Evolutionary conservation across 2,113 vertebrate species (phyloP).

Genomic region (Anolis carolinensis): DNA sequence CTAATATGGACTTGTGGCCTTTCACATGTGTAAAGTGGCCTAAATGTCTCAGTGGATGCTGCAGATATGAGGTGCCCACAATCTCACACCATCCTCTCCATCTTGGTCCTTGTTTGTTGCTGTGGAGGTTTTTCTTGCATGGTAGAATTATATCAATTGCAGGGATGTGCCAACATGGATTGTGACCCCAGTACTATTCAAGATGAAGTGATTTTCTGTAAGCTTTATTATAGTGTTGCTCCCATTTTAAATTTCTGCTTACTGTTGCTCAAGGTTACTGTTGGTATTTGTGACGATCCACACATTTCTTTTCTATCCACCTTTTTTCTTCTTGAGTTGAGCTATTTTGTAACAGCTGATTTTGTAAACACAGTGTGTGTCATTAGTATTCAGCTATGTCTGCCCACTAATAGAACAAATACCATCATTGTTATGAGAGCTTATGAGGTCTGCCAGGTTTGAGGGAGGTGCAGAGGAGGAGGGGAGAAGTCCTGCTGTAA

Average conservation of each 20-base stretch:
- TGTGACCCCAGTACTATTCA: neutral
- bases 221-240: rapidly evolving
- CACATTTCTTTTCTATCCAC: neutral
- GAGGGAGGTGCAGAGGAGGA: no score
- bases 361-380: no score
- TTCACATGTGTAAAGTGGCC: neutral
- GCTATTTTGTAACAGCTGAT: no score
- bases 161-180: neutral
- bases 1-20: neutral
- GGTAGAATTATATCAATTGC: neutral
- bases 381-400: no score
- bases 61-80: neutral
- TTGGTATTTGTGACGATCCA: neutral
- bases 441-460: no score
- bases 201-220: neutral
- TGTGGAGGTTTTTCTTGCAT: neutral
- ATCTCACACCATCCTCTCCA: neutral
- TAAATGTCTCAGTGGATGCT: neutral
- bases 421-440: no score
- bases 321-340: no score
- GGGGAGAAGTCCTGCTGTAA: no score
- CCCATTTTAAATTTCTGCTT: neutral
- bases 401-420: no score
- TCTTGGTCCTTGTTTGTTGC: neutral
- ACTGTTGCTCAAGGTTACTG: neutral